These are phyloP conservation scores for Cebus imitator DNA, from an alignment of 2,113 vertebrate genomes.

Conservation along the genomic window DNA sequence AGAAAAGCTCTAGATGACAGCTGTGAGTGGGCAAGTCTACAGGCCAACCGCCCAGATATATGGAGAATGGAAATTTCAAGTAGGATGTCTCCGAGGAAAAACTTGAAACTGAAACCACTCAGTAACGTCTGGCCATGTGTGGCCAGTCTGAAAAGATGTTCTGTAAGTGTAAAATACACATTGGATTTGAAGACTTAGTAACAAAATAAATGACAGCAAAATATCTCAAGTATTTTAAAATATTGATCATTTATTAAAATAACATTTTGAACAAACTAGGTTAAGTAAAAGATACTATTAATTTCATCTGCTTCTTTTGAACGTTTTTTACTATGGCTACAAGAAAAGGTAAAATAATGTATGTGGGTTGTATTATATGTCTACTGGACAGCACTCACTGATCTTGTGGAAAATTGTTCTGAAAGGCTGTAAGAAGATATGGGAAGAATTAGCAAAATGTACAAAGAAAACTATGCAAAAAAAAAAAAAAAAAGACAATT, in stretches of 20 bases:
- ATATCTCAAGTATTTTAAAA: neutral
- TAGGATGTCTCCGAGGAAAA: neutral
- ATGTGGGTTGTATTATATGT: neutral
- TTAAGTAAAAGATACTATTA: neutral
- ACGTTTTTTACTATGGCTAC: neutral
- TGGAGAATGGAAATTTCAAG: neutral
- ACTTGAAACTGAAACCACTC: neutral
- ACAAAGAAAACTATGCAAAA: neutral
- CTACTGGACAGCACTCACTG: neutral
- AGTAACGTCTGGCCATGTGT: neutral
- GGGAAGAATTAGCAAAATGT: neutral
- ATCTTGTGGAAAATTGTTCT: neutral
- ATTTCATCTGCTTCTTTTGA: neutral
- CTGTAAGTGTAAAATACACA: neutral
- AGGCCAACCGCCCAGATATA: no score
- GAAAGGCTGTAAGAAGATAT: neutral
- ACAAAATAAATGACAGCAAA: neutral
- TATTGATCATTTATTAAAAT: neutral
- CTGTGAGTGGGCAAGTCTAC: accelerated
- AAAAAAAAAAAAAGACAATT: neutral
- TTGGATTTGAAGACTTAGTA: neutral
- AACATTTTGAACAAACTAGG: neutral
- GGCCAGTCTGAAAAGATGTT: neutral
- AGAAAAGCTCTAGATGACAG: neutral
- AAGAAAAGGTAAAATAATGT: neutral